Evolutionary conservation across 2,797 vertebrate genomes (phyloP), one percentile per base, ranked within the genome.

Genomic region (Myripristis jacobus): DNA sequence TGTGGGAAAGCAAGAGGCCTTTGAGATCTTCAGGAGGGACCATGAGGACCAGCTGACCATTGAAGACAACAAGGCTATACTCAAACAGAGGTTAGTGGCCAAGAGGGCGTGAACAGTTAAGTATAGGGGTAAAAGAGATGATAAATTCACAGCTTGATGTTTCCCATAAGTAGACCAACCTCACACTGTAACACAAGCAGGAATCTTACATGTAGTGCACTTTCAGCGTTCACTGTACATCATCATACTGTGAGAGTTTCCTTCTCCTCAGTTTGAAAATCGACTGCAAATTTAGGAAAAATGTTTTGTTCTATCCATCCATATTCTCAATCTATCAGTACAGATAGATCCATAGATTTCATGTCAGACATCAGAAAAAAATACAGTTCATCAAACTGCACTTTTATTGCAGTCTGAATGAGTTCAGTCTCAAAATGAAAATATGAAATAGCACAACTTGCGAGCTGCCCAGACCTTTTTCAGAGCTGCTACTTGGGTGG

Each of bases 1-100:
- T 3, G 62, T 94, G 75, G 96, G 94, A 52, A 92, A 92, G 71
- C 95, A 96, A 81, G 97, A 97, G 81, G 96, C 97, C 54, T 99
- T 97, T 91, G 95, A 98, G 86, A 91, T 93, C 73, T 99, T 98
- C 84, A 92, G 93, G 82, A 90, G 67, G 58, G 95, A 97, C 79
- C 94, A 95, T 0, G 89, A 93, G 47, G 95, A 97, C 85, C 91
- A 83, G 19, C 34, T 94, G 83, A 93, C 93, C 51, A 89, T 96
- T 0, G 94, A 97, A 68, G 94, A 97, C 92, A 97, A 96, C 92
- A 97, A 95, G 36, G 81, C 86, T 25, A 87, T 96, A 31, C 91
- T 99, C 53, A 97, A 94, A 80, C 93, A 95, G 87, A 96, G 97
- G 98, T 98, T 11, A 77, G 88, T 79, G 44, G 67, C 10, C 36